Evolutionary conservation across 2,797 vertebrate species (phyloP), one percentile per base, ranked within the genome.

Genomic region (Syngnathus rostellatus): DNA sequence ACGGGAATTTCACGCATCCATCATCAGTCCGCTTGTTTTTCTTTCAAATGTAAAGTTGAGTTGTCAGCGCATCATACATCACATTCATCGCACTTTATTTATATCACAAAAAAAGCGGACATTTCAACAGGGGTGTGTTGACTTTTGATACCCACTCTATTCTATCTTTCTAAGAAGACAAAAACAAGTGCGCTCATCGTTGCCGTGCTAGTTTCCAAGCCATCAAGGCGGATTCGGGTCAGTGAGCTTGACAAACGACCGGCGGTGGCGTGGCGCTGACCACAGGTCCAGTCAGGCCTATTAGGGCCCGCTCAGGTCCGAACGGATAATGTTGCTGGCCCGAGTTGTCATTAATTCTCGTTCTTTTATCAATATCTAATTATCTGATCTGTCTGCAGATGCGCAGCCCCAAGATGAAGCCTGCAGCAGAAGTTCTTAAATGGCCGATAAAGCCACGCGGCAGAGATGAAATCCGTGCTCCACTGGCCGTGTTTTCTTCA

Each of bases 351-450:
- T 92, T 90, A 89, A 90, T 90, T 90, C 89, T 84, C 63, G 70
- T 67, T 75, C 68, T 75, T 84, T 83, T 87, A 90, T 92, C 90
- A 88, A 91, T 91, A 91, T 85, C 83, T 87, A 89, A 90, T 91
- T 90, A 91, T 86, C 77, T 70, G 37, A 67, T 77, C 86, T 86
- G 87, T 88, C 87, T 76, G 79, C 70, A 69, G 40, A 76, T 72
- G 77, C 70, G 66, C 40, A 37, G 67, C 51, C 74, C 69, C 77
- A 80, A 86, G 77, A 85, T 80, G 75, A 79, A 85, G 69, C 74
- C 79, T 63, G 55, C 71, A 68, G 78, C 81, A 75, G 63, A 80
- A 83, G 76, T 81, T 78, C 79, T 81, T 82, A 77, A 75, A 74
- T 81, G 50, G 74, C 67, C 77, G 53, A 74, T 80, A 74, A 40